These are phyloP conservation scores for Lepas anatifera DNA, from an alignment of 2,888 invertebrate genomes.

Conservation along the genomic window DNA sequence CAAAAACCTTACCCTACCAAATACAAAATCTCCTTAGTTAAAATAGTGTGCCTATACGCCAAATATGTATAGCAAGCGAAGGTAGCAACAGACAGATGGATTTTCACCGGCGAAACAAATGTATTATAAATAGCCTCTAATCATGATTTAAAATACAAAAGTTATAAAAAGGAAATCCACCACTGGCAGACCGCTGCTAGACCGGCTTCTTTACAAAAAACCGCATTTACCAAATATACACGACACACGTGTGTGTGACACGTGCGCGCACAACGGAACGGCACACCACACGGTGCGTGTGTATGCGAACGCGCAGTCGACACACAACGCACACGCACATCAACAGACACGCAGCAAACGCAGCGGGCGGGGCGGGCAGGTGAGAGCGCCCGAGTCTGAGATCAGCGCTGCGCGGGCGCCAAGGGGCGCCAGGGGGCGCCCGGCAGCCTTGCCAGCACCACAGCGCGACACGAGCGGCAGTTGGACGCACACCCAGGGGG, in stretches of 20 bases:
- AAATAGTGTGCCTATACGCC: conserved; percentile 9
- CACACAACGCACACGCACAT: background rate
- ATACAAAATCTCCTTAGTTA: conserved; percentile 10
- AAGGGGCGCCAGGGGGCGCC: too few relatives aligned
- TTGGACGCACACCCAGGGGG: too few relatives aligned
- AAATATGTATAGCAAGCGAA: conserved; percentile 9
- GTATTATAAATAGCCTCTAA: conserved; percentile 12
- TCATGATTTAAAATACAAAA: conserved; percentile 11
- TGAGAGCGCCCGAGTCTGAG: background rate
- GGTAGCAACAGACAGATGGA: conserved; percentile 3
- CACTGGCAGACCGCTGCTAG: background rate
- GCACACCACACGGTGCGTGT: background rate
- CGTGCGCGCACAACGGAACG: background rate
- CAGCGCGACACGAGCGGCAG: too few relatives aligned
- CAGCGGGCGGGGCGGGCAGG: background rate
- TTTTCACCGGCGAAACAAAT: conserved; percentile 7
- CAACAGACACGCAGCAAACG: background rate
- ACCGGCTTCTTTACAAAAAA: background rate
- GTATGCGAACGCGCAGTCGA: too few relatives aligned
- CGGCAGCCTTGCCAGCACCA: too few relatives aligned
- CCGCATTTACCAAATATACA: conserved; percentile 8
- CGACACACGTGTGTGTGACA: background rate
- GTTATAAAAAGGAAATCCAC: conserved; percentile 10
- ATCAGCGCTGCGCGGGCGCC: background rate
- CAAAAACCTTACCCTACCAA: conserved; percentile 12